Conservation (phyloP, 2,113 vertebrate species). For the Perca schrenkii region DNA sequence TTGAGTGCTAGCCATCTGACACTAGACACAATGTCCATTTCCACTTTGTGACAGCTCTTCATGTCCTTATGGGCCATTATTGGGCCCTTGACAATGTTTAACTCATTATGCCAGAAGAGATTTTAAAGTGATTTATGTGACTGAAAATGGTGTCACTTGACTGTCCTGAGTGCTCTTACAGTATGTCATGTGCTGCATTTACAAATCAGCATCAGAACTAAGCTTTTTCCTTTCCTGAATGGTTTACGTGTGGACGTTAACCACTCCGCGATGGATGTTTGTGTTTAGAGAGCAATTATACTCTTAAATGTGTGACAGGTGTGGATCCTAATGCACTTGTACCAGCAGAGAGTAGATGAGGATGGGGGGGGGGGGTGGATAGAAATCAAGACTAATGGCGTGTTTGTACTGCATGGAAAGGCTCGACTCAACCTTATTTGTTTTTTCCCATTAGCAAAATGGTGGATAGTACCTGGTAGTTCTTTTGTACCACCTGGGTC, state of each 20-base stretch:
- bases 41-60: conserved; percentile 51
- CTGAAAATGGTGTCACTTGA: conserved; percentile 49
- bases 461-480: too few relatives aligned
- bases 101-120: conserved; percentile 49
- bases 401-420: too few relatives aligned
- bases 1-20: conserved; percentile 49
- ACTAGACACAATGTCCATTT: conserved; percentile 51
- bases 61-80: conserved; percentile 33
- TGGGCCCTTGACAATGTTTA: conserved; percentile 56
- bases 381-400: too few relatives aligned
- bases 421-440: too few relatives aligned
- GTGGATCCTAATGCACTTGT: conserved; percentile 29
- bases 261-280: conserved; percentile 54
- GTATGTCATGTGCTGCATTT: conserved; percentile 8
- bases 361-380: too few relatives aligned
- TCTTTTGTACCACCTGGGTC: too few relatives aligned
- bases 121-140: conserved; percentile 53
- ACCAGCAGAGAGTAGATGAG: not conserved
- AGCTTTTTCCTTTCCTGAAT: conserved; percentile 11
- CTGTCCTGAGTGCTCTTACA: conserved; percentile 39
- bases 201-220: conserved; percentile 16
- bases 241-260: conserved; percentile 15
- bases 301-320: conserved; percentile 64
- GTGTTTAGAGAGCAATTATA: conserved; percentile 63
- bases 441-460: too few relatives aligned